Evolutionary conservation across 2,888 invertebrate genomes (phyloP), one percentile per base, ranked within the genome.

Genomic region (Agriotes lineatus): DNA sequence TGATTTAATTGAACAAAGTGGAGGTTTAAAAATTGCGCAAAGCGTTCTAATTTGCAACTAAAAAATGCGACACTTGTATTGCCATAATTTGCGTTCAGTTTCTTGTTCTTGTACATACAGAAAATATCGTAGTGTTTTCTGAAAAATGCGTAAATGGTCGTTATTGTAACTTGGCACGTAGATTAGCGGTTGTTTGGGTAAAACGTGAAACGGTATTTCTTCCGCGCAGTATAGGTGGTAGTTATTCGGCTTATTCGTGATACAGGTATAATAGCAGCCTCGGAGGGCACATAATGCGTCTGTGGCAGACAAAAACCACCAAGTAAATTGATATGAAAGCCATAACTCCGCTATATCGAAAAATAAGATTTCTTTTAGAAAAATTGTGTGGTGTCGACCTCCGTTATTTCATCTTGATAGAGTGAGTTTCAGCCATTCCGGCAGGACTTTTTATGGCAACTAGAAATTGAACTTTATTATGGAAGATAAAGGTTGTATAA

Each of bases 381-480:
- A 45, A 45, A 42, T 42, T 42, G 42, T 18, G 42, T 42, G 16
- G 14, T 42, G 45, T 45, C 48, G 16, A 52, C 35, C 30, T 52
- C 18, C 18, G 35, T 10, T 18, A 33, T 52, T 52, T 52, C 25
- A 30, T 52, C 35, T 35, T 18, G 18, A 52, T 52, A 14, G 18
- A 52, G 33, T 52, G 33, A 33, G 2, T 35, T 33, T 52, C 18
- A 30, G 33, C 18, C 52, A 35, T 52, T 35, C 33, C 33, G 18
- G 1, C 20, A 7, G 37, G 33, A 56, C 19, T 60, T 14, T 60
- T 14, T 60, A 60, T 48, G 20, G 19, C 39, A 50, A 48, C 50
- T 60, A 50, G 25, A 60, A 39, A 60, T 50, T 50, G 35, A 22
- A 50, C 39, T 18, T 37, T 25, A 45, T 56, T 56, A 39, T 20